phyloP scores from a whole-genome alignment of 2,888 invertebrate species.

The Lepetodrilus schrolli region DNA sequence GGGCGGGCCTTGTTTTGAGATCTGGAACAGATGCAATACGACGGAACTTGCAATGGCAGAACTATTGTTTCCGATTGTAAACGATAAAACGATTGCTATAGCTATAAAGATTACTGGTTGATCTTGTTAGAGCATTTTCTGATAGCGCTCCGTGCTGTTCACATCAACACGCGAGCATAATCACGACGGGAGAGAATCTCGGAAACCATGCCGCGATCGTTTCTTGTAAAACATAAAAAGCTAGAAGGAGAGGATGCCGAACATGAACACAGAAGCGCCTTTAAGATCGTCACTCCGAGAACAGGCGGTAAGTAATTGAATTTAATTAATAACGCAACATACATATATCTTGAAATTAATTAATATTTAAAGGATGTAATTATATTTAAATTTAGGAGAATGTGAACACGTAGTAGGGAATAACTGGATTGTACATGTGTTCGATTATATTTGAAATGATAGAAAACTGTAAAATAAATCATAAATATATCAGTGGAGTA shows the following conservation, averaged over 20 bases:
- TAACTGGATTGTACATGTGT: too few relatives aligned
- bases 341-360: too few relatives aligned
- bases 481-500: too few relatives aligned
- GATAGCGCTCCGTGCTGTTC: background rate
- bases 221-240: constrained; percentile 32
- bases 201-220: constrained; percentile 30
- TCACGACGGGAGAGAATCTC: too few relatives aligned
- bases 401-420: too few relatives aligned
- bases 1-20: constrained; percentile 16
- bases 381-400: too few relatives aligned
- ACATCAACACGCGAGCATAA: too few relatives aligned
- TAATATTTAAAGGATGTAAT: too few relatives aligned
- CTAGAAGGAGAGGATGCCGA: constrained; percentile 27
- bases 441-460: too few relatives aligned
- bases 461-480: too few relatives aligned
- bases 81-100: constrained; percentile 25
- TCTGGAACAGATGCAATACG: constrained; percentile 16
- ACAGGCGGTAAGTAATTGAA: constrained; percentile 48
- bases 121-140: constrained; percentile 27
- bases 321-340: too few relatives aligned
- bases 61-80: constrained; percentile 26
- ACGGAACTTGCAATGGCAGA: constrained; percentile 12
- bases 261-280: constrained; percentile 51
- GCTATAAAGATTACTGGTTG: constrained; percentile 28
- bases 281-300: constrained; percentile 51